Base-by-base conservation (phyloP, 2,888 invertebrate species). In the Caenorhabditis sinica region DNA sequence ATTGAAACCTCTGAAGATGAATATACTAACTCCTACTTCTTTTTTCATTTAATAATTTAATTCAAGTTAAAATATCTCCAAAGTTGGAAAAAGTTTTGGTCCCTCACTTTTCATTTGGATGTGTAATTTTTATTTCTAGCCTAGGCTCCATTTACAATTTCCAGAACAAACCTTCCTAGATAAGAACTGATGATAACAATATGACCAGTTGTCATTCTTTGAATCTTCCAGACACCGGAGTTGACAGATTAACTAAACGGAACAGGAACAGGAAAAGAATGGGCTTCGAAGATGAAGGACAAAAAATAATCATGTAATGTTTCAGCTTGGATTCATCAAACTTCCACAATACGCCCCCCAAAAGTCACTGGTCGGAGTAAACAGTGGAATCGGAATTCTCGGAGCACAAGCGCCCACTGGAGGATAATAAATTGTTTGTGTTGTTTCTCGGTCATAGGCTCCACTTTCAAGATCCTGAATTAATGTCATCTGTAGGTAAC, bases 351-450 rank as follows among this genome's bases (percentile, higher is more conserved):
- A 88, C 56, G 73, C 80, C 40, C 86, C 83, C 17, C 45, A 53
- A 8, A 86, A 88, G 23, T 75, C 76, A 33, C 58, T 84, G n/a
- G 84, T 86, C n/a, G 86, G 86, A 43, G 79, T 88, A 6, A 82
- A 80, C 65, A 83, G 86, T 45, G 88, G 88, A 60, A 84, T 88
- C 20, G 88, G 88, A 66, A 49, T 88, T 20, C 49, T 82, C 2
- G 83, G 83, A 56, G 80, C 79, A 17, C 79, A 74, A 20, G 71
- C 66, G 11, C 83, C 83, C 11, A 58, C 68, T 6, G 72, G 68
- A 61, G 51, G 61, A 51, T 61, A 13, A 40, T 40, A 36, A 61
- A 33, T 45, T 8, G 33, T 45, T 4, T 0, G 17, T 25, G 8
- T 17, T 49, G 8, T 43, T 45, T 36, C 20, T 4, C 15, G 2